Evolutionary conservation across 2,797 vertebrate genomes (phyloP).

Genomic region (Perodicticus potto): DNA sequence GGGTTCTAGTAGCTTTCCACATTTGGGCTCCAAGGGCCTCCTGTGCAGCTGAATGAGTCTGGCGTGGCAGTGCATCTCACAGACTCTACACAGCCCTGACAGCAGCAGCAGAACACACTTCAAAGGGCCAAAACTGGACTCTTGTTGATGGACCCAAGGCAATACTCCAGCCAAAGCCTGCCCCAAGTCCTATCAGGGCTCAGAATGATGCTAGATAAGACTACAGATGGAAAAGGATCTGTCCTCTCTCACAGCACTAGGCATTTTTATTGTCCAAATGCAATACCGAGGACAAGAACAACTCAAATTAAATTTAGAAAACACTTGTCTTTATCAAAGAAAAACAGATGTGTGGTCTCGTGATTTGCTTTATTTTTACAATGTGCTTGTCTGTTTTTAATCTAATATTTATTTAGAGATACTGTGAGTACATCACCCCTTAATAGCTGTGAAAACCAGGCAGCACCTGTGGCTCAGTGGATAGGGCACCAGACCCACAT

Average conservation of each 20-base stretch:
- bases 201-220: not conserved
- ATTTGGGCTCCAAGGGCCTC: not conserved
- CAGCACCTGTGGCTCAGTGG: too few species aligned
- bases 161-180: not conserved
- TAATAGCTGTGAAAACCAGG: not conserved
- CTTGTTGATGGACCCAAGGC: not conserved
- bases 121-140: not conserved
- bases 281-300: not conserved
- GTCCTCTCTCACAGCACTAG: not conserved
- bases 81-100: not conserved
- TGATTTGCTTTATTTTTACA: conserved; percentile 18
- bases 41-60: not conserved
- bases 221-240: not conserved
- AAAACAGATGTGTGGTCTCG: not conserved
- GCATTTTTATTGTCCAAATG: not conserved
- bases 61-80: not conserved
- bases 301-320: conserved; percentile 8
- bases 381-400: not conserved
- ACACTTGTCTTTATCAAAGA: not conserved
- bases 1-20: not conserved
- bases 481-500: too few species aligned
- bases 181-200: not conserved
- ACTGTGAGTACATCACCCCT: not conserved
- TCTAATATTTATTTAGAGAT: not conserved
- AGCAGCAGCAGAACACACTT: not conserved